Percentiles rank a stretch among this genome's conserved stretches.
These are phyloP conservation scores for Chloromyia formosa DNA, from an alignment of 2,888 invertebrate species.

Conservation along the genomic window DNA sequence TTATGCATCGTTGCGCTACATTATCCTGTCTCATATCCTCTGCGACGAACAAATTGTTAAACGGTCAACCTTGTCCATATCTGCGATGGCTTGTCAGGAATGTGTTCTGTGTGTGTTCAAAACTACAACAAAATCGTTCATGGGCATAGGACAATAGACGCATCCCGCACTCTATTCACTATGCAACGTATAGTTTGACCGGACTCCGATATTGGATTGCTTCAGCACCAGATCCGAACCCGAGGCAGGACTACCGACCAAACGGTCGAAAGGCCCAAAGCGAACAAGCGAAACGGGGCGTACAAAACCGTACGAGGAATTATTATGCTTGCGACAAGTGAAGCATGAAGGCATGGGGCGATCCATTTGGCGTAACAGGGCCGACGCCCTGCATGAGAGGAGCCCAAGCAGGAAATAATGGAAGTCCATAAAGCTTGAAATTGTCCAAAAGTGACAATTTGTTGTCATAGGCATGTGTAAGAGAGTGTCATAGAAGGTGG, in stretches of 20 bases:
- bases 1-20: not conserved
- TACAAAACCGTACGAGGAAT: slow-evolving; percentile 15
- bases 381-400: not conserved
- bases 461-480: slow-evolving; percentile 38
- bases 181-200: not conserved
- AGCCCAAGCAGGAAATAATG: slow-evolving; percentile 14
- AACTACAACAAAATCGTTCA: not conserved
- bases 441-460: slow-evolving; percentile 39
- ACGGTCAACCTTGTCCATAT: slow-evolving; percentile 36
- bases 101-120: not conserved
- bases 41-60: slow-evolving; percentile 29
- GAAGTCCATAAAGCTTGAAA: slow-evolving; percentile 39
- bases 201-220: not conserved
- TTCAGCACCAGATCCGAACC: not conserved
- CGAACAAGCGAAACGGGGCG: slow-evolving; percentile 1
- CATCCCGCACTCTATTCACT: not conserved
- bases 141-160: not conserved
- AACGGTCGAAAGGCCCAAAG: too few relatives aligned
- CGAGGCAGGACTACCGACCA: too few relatives aligned
- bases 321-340: not conserved
- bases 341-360: slow-evolving; percentile 22
- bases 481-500: slow-evolving; percentile 18
- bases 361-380: slow-evolving; percentile 5
- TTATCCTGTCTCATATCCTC: slow-evolving; percentile 17
- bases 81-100: slow-evolving; percentile 20